Conservation (phyloP, 2,888 invertebrate species). For the Coelinius sp. region DNA sequence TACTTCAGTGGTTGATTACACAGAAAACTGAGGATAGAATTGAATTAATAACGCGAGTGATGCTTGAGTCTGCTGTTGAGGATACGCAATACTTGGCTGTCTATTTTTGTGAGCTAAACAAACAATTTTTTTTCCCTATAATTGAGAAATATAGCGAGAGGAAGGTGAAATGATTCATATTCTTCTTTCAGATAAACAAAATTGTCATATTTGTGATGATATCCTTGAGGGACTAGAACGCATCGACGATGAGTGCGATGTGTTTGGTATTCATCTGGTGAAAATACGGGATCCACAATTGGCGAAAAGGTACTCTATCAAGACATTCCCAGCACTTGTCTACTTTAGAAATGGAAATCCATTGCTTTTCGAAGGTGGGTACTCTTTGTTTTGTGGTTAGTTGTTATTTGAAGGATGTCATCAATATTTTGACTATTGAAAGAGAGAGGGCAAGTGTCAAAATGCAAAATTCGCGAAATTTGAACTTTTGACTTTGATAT, state of each 20-base stretch:
- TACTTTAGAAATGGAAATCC: conserved; percentile 86
- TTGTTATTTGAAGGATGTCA: no score
- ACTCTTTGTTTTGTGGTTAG: no score
- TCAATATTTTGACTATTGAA: no score
- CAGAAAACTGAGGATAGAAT: conserved; percentile 94
- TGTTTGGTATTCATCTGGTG: conserved; percentile 94
- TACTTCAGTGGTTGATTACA: conserved; percentile 93
- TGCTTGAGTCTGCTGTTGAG: conserved; percentile 91
- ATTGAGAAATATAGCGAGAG: no score
- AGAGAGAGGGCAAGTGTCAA: no score
- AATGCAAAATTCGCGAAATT: no score
- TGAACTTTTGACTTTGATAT: no score
- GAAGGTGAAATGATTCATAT: neutral
- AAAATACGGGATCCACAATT: conserved; percentile 92
- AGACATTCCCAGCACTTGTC: conserved; percentile 93
- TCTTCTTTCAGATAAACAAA: conserved; percentile 81
- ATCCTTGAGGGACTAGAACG: conserved; percentile 90
- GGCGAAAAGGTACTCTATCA: conserved; percentile 93
- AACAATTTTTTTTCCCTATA: no score
- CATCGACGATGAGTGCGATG: conserved; percentile 92
- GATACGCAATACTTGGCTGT: conserved; percentile 94
- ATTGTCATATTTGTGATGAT: conserved; percentile 92
- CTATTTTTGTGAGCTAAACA: conserved; percentile 86
- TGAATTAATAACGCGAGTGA: conserved; percentile 89
- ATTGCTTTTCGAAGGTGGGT: conserved; percentile 75